Evolutionary conservation across 2,113 vertebrate species (phyloP), one percentile per base, ranked within the genome.

Genomic region (Gymnobelideus leadbeateri): DNA sequence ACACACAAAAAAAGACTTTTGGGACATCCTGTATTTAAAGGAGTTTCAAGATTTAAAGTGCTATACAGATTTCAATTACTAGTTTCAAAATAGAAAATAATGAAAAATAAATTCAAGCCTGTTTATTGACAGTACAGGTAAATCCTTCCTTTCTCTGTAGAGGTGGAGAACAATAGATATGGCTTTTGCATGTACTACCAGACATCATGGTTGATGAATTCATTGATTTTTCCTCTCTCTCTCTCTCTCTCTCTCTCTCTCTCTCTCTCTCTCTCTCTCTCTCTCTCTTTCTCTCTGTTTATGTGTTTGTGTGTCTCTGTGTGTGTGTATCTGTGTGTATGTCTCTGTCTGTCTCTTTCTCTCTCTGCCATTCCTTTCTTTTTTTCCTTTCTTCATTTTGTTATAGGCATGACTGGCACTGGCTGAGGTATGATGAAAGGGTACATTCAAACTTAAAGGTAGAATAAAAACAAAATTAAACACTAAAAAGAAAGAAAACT

Each of bases 401-500:
- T 84, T 84, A 23, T 8, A 84, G n/a, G 19, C 23, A 84, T 84
- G 37, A 43, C 7, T 77, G 5, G 7, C 11, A 11, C 9, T 77
- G 68, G 4, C 14, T 77, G 14, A 25, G 68, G 19, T n/a, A 43
- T 2, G 7, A 21, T 84, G 16, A 3, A 77, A 1, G 37, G 37
- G 16, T 84, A 43, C 14, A 84, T 43, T 84, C 37, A 21, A 1
- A 43, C 68, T 77, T 77, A n/a, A n/a, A 37, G 16, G 12, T n/a
- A 77, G 37, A 14, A n/a, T 77, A 77, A 77, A 77, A 77, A 16
- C 0, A 77, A 77, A 19, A 84, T 84, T 8, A 21, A 84, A 84
- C 16, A 92, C 50, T 49, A 94, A 94, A 94, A 89, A 57, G 37
- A 77, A n/a, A 53, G 37, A 84, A 84, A 93, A 57, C 53, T 91